Evolutionary conservation across 2,888 invertebrate species (phyloP).

Genomic region (Pyrrhia umbra): DNA sequence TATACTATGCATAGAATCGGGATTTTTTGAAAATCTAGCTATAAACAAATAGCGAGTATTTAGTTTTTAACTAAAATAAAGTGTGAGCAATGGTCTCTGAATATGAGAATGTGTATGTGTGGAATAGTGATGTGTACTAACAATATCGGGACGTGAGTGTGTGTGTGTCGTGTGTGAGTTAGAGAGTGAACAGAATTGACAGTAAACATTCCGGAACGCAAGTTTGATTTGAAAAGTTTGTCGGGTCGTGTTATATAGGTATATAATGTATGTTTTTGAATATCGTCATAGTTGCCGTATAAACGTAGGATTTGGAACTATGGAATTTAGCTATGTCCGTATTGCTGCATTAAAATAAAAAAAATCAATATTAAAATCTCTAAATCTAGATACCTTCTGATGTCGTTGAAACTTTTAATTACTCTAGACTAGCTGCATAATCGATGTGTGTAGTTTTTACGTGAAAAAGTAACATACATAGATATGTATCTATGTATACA

Average conservation of each 20-base stretch:
- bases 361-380: no score
- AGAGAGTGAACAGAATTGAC: conserved; percentile 6
- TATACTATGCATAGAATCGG: neutral
- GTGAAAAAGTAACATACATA: no score
- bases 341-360: no score
- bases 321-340: no score
- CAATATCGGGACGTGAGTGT: neutral
- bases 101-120: neutral
- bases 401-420: no score
- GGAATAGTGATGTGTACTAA: neutral
- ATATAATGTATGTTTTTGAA: neutral
- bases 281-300: neutral
- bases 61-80: neutral
- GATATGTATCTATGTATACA: no score
- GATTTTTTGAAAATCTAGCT: neutral
- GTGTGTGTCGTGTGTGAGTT: neutral
- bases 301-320: neutral
- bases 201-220: conserved; percentile 26
- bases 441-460: no score
- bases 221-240: conserved; percentile 57
- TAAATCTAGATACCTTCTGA: no score
- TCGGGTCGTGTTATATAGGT: neutral
- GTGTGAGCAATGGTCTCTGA: neutral
- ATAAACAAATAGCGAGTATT: neutral
- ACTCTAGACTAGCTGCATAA: no score